A percentile compares a stretch with the other conserved stretches of the same genome.
Evolutionary conservation across 2,113 vertebrate genomes (phyloP).

Genomic region (Prunella himalayana): DNA sequence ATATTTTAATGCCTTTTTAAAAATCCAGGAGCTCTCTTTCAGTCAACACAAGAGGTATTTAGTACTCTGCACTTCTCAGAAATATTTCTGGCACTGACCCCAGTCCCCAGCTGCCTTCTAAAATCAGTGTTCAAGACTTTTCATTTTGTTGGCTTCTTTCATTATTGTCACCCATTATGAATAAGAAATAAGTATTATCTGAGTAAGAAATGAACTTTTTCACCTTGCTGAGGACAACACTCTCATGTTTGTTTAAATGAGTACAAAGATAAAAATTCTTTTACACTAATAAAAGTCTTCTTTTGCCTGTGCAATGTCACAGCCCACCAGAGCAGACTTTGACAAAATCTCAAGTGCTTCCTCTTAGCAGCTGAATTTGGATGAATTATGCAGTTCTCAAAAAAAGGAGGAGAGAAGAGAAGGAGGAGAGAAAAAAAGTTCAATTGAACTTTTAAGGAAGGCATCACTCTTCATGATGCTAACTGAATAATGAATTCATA

Average conservation of each 20-base stretch:
- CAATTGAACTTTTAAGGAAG: not conserved
- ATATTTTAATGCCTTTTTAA: not conserved
- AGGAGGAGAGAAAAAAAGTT: not conserved
- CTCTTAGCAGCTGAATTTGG: not conserved
- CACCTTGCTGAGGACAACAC: not conserved
- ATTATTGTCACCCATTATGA: not conserved
- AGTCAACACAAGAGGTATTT: not conserved
- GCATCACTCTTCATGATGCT: not conserved
- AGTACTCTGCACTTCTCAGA: not conserved
- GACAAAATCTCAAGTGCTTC: not conserved
- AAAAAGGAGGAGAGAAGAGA: too few relatives aligned
- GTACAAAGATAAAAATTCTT: not conserved
- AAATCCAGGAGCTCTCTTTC: not conserved
- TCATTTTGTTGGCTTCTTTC: not conserved
- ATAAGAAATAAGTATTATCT: not conserved
- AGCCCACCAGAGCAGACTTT: not conserved
- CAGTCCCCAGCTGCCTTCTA: not conserved
- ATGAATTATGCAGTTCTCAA: not conserved
- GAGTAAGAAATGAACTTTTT: not conserved
- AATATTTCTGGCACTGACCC: not conserved
- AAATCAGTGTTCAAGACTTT: not conserved
- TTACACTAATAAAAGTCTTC: not conserved
- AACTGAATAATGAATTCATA: not conserved
- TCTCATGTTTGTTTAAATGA: not conserved
- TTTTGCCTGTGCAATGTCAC: not conserved